Base-by-base conservation (phyloP, 2,888 invertebrate species). In the Seira musarum region DNA sequence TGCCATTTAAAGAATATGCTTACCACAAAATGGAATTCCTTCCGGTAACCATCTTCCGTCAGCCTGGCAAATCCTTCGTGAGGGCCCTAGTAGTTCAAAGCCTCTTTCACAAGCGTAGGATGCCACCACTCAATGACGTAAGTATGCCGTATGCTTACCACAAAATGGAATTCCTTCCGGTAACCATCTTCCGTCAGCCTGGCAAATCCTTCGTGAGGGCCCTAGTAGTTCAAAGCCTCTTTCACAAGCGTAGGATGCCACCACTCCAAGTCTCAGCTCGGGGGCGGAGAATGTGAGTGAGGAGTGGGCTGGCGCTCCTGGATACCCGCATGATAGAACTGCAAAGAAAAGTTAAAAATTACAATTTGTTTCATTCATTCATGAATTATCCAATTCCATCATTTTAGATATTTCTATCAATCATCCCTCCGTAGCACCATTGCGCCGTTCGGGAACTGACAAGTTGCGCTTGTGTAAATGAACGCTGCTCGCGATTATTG, bases 121-220 rank as follows among this genome's bases (percentile, higher is more conserved):
- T 15, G 96, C 96, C 13, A 95, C 92, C 0, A 94, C 92, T 15
- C 93, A n/a, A n/a, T n/a, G n/a, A n/a, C n/a, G n/a, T n/a, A n/a
- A n/a, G n/a, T n/a, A n/a, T n/a, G n/a, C n/a, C n/a, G n/a, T n/a
- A n/a, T n/a, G 92, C 94, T 95, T 89, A 97, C 97, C 97, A 89
- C 97, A 97, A 89, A 97, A 97, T 5, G 97, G 97, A 87, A 97
- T 94, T 77, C 96, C 97, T 88, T 95, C 95, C 0, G 96, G 97
- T 6, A 92, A 89, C 97, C 97, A 97, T 60, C 91, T 91, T 13
- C 94, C 94, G 86, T 93, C 92, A 0, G 89, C 85, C 66, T 93
- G 92, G 88, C 97, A 97, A 19, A 93, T 91, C 82, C 96, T 90
- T 82, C 95, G 89, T 0, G 95, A 91, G 0, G 96, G 96, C 0